phyloP scores from a whole-genome alignment of 2,113 vertebrate species.

The Clarias macrocephalus region DNA sequence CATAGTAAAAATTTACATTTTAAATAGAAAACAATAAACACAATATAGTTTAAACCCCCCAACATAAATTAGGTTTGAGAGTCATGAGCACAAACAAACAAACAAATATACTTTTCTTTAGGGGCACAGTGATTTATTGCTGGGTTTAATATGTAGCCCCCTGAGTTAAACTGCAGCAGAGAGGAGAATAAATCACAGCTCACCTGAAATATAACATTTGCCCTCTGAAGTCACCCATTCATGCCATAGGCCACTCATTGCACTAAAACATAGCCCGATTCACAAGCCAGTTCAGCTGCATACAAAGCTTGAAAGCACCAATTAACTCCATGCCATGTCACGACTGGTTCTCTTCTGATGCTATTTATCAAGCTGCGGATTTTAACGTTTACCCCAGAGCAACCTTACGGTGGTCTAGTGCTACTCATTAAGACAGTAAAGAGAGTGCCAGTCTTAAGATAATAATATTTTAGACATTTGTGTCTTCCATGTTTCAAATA shows the following conservation, averaged over 20 bases:
- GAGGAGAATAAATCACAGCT: slow-evolving; percentile 69
- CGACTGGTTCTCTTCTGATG: slow-evolving; percentile 36
- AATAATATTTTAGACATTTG: neutral
- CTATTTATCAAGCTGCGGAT: slow-evolving; percentile 47
- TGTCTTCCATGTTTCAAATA: neutral
- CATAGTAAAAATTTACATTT: neutral
- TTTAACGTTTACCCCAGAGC: slow-evolving; percentile 17
- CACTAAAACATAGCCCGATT: slow-evolving; percentile 61
- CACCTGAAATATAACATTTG: slow-evolving; percentile 63
- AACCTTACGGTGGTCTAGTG: neutral
- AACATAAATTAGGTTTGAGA: slow-evolving; percentile 62
- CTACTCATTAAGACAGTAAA: slow-evolving; percentile 3
- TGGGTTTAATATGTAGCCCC: slow-evolving; percentile 64
- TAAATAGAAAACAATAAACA: neutral
- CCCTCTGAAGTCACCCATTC: slow-evolving; percentile 58
- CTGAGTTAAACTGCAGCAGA: slow-evolving; percentile 63
- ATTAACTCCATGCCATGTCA: slow-evolving; percentile 43
- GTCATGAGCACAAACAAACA: slow-evolving; percentile 41
- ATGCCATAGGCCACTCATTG: slow-evolving; percentile 48
- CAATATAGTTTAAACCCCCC: slow-evolving; percentile 34
- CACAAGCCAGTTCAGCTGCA: slow-evolving; percentile 45
- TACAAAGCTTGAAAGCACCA: slow-evolving; percentile 22
- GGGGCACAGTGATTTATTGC: slow-evolving; percentile 66
- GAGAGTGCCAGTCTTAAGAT: neutral
- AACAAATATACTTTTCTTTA: slow-evolving; percentile 50